These are phyloP conservation scores for Vesta saturnalis DNA, from an alignment of 2,888 invertebrate species.

Conservation along the genomic window DNA sequence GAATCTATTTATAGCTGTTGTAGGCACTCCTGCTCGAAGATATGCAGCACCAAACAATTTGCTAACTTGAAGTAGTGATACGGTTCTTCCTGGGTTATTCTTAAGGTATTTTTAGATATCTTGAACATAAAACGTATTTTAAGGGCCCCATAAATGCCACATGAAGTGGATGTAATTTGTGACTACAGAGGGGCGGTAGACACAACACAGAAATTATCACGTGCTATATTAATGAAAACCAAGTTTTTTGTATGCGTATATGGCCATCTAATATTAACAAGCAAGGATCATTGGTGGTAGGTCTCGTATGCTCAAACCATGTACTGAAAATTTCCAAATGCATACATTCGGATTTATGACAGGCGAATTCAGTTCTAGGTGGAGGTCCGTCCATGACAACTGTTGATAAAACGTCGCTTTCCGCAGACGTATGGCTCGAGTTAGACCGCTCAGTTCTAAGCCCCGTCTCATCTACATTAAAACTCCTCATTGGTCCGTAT, in stretches of 20 bases:
- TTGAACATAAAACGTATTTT: no score
- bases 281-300: constrained; percentile 12
- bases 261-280: constrained; percentile 16
- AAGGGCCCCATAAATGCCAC: neutral
- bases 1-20: no score
- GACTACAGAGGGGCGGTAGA: no score
- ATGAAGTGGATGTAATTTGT: neutral
- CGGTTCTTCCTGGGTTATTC: neutral
- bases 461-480: constrained; percentile 4
- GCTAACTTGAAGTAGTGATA: no score
- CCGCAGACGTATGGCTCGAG: neutral
- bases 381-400: no score
- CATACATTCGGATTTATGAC: neutral
- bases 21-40: no score
- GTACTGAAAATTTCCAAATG: no score
- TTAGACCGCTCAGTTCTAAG: no score
- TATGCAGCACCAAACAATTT: no score
- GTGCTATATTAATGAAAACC: no score
- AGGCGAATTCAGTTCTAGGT: no score
- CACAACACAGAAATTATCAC: no score
- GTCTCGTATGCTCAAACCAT: constrained; percentile 5
- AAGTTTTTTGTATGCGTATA: constrained; percentile 10
- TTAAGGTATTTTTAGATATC: neutral
- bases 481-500: neutral
- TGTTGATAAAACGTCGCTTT: neutral